Conservation (phyloP, 2,113 vertebrate species). For the Myrmecobius fasciatus region DNA sequence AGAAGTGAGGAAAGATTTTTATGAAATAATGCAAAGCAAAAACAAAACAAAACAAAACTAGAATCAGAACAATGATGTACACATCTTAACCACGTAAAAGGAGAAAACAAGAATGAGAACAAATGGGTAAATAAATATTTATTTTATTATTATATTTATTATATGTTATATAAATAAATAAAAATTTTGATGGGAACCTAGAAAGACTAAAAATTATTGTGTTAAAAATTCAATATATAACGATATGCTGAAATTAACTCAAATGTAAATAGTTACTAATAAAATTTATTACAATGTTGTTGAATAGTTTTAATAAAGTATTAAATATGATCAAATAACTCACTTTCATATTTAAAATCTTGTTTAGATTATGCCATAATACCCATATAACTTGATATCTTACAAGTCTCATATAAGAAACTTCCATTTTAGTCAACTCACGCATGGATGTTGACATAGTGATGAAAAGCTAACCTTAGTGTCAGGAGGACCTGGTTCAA, state of each 20-base stretch:
- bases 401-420: neutral
- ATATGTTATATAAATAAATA: neutral
- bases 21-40: neutral
- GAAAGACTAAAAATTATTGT: neutral
- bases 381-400: neutral
- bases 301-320: neutral
- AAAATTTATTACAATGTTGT: neutral
- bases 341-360: neutral
- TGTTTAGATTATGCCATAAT: neutral
- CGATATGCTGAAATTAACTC: neutral
- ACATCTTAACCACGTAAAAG: neutral
- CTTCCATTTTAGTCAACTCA: neutral
- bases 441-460: conserved; percentile 13
- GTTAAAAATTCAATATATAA: too few species aligned
- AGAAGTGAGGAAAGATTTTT: neutral
- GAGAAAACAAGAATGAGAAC: neutral
- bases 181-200: neutral
- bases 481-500: neutral
- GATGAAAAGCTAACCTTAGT: neutral
- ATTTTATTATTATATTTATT: too few species aligned
- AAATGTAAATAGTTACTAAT: neutral
- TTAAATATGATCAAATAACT: neutral
- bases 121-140: neutral
- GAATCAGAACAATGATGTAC: neutral
- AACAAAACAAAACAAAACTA: neutral